Evolutionary conservation across 2,888 invertebrate genomes (phyloP).

Genomic region (Noctua fimbriata): DNA sequence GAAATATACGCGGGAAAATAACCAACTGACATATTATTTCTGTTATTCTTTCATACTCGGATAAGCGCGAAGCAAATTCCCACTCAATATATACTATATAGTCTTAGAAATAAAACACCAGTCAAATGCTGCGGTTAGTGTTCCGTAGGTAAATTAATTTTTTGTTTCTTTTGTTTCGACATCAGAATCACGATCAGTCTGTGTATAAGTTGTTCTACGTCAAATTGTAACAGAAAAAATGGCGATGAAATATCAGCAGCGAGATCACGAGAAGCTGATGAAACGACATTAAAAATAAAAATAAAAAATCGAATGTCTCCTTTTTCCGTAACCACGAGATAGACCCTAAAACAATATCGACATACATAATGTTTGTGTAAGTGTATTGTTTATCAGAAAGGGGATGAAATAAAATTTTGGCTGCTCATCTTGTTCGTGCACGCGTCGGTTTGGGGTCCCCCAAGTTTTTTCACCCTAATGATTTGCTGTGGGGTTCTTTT

Average conservation of each 20-base stretch:
- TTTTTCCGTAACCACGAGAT: conserved; percentile 34
- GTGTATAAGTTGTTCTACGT: not conserved
- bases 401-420: conserved; percentile 77
- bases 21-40: conserved; percentile 54
- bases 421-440: conserved; percentile 80
- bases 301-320: conserved; percentile 15
- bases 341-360: conserved; percentile 63
- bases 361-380: conserved; percentile 68
- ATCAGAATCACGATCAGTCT: not conserved
- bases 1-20: conserved; percentile 61
- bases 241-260: not conserved
- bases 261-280: not conserved
- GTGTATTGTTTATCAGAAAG: conserved; percentile 76
- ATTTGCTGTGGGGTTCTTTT: conserved; percentile 79
- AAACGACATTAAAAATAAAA: conserved; percentile 23
- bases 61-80: conserved; percentile 50
- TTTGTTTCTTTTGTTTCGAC: not conserved
- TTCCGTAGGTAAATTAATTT: not conserved
- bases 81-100: conserved; percentile 30
- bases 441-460: conserved; percentile 72
- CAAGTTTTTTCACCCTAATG: conserved; percentile 81
- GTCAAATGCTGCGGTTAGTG: not conserved
- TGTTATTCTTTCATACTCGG: conserved; percentile 52
- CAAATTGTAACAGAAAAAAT: not conserved
- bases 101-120: conserved; percentile 10